Conservation (phyloP, 2,113 vertebrate genomes). For the Lipotes vexillifer region DNA sequence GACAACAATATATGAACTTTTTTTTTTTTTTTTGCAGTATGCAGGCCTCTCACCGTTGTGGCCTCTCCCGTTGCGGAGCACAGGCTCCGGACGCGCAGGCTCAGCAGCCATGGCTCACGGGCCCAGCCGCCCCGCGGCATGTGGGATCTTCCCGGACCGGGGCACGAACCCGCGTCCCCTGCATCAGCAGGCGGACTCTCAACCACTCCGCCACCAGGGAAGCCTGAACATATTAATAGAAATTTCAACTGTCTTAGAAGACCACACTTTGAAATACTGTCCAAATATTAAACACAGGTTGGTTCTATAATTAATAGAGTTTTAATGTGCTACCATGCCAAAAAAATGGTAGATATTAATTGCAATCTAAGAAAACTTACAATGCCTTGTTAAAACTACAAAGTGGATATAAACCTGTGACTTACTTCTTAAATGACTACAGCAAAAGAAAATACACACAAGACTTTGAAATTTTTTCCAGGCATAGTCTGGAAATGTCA, state of each 20-base stretch:
- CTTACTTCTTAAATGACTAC: neutral
- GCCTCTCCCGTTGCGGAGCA: no score
- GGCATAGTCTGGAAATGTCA: conserved; percentile 13
- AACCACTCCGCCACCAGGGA: no score
- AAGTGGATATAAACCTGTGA: neutral
- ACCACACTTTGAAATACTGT: neutral
- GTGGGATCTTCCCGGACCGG: no score
- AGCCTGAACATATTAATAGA: neutral
- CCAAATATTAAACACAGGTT: neutral
- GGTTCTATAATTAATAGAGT: neutral
- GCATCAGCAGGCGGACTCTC: no score
- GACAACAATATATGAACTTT: neutral
- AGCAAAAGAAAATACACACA: neutral
- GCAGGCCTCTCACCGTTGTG: no score
- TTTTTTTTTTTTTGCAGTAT: neutral
- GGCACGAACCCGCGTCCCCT: no score
- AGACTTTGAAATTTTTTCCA: neutral
- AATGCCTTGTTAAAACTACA: conserved; percentile 16
- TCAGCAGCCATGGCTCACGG: no score
- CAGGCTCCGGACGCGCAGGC: no score
- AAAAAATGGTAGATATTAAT: conserved; percentile 18
- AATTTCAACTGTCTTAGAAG: neutral
- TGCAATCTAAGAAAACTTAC: neutral
- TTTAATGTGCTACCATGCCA: neutral
- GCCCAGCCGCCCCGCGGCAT: no score